Evolutionary conservation across 2,113 vertebrate species (phyloP).

Genomic region (Vulpes ferrilata): DNA sequence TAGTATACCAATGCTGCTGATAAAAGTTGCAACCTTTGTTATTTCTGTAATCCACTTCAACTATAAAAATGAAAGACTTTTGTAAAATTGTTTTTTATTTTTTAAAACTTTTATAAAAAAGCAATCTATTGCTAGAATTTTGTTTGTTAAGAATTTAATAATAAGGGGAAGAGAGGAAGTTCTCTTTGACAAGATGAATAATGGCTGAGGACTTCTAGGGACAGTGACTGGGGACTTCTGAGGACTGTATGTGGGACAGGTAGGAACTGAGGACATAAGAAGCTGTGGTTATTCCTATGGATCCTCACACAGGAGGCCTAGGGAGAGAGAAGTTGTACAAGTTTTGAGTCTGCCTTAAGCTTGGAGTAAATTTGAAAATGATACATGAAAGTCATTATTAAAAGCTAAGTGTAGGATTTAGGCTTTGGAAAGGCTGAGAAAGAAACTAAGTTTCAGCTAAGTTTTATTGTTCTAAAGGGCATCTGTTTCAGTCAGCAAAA

Average conservation of each 20-base stretch:
- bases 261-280: not conserved
- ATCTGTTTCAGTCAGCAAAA: not conserved
- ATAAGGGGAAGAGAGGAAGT: not conserved
- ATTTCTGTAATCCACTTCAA: constrained; percentile 4
- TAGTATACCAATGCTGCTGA: not conserved
- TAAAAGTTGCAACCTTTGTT: not conserved
- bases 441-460: not conserved
- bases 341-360: not conserved
- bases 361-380: not conserved
- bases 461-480: not conserved
- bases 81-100: not conserved
- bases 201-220: not conserved
- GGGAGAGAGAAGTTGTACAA: not conserved
- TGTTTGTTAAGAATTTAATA: not conserved
- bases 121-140: not conserved
- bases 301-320: not conserved
- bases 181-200: not conserved
- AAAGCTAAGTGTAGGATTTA: not conserved
- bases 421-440: not conserved
- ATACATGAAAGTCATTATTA: not conserved
- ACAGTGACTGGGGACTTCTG: not conserved
- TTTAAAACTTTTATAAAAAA: not conserved
- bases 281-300: not conserved
- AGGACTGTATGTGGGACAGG: not conserved
- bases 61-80: not conserved